phyloP scores from a whole-genome alignment of 2,113 vertebrate genomes.

The Pterocles orientalis region DNA sequence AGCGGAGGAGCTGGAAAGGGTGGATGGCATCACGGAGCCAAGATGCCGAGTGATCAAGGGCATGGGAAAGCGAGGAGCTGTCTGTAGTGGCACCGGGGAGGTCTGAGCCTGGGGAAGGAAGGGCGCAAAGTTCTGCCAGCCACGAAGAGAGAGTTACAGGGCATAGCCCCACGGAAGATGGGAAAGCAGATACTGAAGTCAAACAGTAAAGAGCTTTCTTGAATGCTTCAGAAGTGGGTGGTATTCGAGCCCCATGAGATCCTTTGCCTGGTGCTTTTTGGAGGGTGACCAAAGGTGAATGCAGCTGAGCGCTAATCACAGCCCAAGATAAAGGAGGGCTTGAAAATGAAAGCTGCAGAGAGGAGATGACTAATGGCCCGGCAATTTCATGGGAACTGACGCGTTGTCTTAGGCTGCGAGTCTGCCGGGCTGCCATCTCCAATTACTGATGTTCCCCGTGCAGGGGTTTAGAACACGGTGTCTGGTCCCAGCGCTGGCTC shows the following conservation, averaged over 20 bases:
- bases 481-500: neutral
- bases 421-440: neutral
- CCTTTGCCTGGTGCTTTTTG: constrained; percentile 30
- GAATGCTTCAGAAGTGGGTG: constrained; percentile 39
- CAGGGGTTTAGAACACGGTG: neutral
- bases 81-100: constrained; percentile 32
- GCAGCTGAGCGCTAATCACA: constrained; percentile 6
- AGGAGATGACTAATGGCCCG: constrained; percentile 33
- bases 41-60: constrained; percentile 17
- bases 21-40: neutral
- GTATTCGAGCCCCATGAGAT: constrained; percentile 20
- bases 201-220: constrained; percentile 33
- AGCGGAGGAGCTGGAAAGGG: neutral
- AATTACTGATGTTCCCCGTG: neutral
- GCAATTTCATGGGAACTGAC: constrained; percentile 11
- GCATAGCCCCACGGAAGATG: constrained; percentile 47
- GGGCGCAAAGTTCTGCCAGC: constrained; percentile 35
- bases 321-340: constrained; percentile 46
- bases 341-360: constrained; percentile 50
- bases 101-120: constrained; percentile 51
- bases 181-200: constrained; percentile 26
- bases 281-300: constrained; percentile 54
- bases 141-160: neutral
- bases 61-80: constrained; percentile 33
- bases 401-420: neutral